Conservation (phyloP, 2,797 vertebrate genomes). For the Poeciliopsis turneri region DNA sequence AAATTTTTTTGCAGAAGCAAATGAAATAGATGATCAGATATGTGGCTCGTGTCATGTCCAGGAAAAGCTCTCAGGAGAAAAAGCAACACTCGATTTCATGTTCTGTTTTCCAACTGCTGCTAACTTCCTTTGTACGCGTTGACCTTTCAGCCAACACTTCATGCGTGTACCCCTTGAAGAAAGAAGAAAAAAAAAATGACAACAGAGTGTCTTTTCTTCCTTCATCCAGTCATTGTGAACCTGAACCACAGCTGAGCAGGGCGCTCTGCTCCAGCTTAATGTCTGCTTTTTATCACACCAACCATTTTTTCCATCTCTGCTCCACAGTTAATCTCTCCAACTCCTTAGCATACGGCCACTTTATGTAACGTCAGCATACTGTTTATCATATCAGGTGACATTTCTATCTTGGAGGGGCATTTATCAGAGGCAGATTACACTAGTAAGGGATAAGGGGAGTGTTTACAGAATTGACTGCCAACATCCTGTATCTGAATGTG, state of each 20-base stretch:
- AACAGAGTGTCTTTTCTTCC: constrained; percentile 20
- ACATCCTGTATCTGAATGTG: constrained; percentile 68
- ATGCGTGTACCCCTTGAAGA: constrained; percentile 11
- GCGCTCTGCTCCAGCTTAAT: constrained; percentile 35
- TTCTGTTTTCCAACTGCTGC: constrained; percentile 2
- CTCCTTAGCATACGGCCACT: constrained; percentile 78
- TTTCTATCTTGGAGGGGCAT: constrained; percentile 82
- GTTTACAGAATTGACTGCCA: constrained; percentile 84
- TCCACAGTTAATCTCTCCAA: constrained; percentile 73
- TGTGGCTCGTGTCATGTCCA: not conserved
- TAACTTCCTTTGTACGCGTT: constrained; percentile 6
- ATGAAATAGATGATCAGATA: not conserved
- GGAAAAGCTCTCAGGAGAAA: constrained; percentile 1
- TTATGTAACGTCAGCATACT: constrained; percentile 77
- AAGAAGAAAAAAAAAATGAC: not conserved
- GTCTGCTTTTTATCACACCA: constrained; percentile 52
- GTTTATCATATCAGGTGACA: constrained; percentile 84
- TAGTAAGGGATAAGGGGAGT: constrained; percentile 79
- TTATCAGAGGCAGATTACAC: constrained; percentile 84
- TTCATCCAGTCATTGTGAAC: constrained; percentile 28
- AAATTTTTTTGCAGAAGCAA: not conserved
- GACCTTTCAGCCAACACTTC: constrained; percentile 20
- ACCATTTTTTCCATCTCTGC: constrained; percentile 64
- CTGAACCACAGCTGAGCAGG: constrained; percentile 32
- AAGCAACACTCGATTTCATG: constrained; percentile 1